Evolutionary conservation across 2,888 invertebrate species (phyloP).

Genomic region (Lochmaea crataegi): DNA sequence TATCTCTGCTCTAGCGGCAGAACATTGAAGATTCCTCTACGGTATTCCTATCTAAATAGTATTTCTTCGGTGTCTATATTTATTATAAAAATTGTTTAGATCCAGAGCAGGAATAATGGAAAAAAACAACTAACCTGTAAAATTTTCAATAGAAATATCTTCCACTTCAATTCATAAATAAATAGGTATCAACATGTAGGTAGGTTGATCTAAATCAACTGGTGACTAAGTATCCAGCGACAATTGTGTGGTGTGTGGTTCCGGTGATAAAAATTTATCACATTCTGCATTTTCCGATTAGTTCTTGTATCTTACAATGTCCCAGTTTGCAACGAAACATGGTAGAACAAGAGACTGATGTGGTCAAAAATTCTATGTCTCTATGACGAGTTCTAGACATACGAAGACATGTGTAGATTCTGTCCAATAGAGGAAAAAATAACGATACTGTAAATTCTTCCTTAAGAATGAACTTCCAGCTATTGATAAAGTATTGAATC

Average conservation of each 20-base stretch:
- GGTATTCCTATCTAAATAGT: no score
- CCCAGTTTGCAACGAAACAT: neutral
- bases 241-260: neutral
- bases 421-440: no score
- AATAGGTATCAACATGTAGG: neutral
- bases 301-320: neutral
- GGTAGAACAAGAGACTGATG: no score
- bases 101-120: neutral
- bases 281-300: neutral
- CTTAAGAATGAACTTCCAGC: no score
- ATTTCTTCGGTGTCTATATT: no score
- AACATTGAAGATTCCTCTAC: no score
- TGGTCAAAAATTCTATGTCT: no score
- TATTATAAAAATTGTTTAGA: neutral
- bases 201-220: neutral
- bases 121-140: neutral
- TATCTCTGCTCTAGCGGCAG: no score
- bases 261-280: constrained; percentile 1
- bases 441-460: no score
- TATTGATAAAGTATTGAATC: no score
- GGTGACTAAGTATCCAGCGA: neutral
- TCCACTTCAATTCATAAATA: neutral
- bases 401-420: no score
- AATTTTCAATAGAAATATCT: neutral
- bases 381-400: no score